Evolutionary conservation across 2,797 vertebrate species (phyloP).

Genomic region (Natrix natrix): DNA sequence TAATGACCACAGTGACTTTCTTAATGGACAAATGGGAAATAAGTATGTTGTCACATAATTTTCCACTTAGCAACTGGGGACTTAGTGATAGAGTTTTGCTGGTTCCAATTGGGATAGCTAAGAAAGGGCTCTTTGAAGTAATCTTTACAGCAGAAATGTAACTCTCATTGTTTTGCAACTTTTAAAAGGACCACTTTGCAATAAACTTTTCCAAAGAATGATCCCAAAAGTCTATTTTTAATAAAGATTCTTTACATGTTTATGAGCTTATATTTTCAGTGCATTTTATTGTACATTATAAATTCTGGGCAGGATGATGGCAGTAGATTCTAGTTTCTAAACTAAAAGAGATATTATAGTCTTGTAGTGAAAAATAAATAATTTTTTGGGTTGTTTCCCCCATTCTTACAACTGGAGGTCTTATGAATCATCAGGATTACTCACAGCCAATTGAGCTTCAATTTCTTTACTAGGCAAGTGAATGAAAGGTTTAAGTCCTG

Average conservation of each 20-base stretch:
- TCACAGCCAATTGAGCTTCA: conserved; percentile 55
- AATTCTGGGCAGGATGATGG: conserved; percentile 16
- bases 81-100: not conserved
- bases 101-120: not conserved
- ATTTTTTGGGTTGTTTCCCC: conserved; percentile 38
- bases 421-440: conserved; percentile 44
- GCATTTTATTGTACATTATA: not conserved
- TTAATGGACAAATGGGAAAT: not conserved
- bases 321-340: conserved; percentile 13
- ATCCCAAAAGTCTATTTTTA: not conserved
- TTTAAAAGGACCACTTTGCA: not conserved
- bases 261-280: not conserved
- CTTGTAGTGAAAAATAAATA: conserved; percentile 43
- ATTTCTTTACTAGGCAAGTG: conserved; percentile 70
- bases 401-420: conserved; percentile 18
- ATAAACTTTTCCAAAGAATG: not conserved
- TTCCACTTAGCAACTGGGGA: not conserved
- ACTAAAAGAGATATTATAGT: conserved; percentile 28
- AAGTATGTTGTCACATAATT: not conserved
- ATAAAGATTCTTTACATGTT: conserved; percentile 5
- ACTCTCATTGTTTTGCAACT: not conserved
- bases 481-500: conserved; percentile 71
- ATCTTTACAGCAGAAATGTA: not conserved
- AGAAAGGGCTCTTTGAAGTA: not conserved
- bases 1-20: not conserved